Conservation (phyloP, 1,140 invertebrate genomes). For the Lepidotrigona ventralis region DNA sequence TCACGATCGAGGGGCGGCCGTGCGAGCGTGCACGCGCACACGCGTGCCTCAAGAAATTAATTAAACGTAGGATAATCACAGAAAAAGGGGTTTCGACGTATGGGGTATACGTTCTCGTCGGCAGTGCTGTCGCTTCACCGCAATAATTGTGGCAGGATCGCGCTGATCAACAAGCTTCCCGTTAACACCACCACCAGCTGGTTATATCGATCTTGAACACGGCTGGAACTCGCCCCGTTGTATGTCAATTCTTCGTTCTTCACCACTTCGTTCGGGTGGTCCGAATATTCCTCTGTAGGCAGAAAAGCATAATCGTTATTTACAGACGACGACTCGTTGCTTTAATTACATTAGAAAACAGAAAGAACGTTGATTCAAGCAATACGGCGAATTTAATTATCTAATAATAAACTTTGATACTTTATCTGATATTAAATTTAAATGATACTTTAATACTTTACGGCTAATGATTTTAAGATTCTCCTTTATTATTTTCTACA, state of each 20-base stretch:
- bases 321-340: background rate
- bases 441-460: background rate
- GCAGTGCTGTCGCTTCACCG: constrained; percentile 75
- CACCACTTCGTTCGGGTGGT: constrained; percentile 94
- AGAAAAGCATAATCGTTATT: constrained; percentile 60
- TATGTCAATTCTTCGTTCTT: constrained; percentile 95
- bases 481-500: background rate
- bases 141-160: constrained; percentile 71
- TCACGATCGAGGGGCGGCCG: constrained; percentile 61
- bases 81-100: constrained; percentile 77
- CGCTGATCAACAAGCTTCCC: constrained; percentile 69
- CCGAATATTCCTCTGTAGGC: constrained; percentile 88
- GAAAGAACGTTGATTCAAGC: too few species aligned
- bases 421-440: too few species aligned
- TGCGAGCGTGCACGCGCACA: constrained; percentile 47
- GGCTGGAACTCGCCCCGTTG: constrained; percentile 74
- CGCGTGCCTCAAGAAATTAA: constrained; percentile 74
- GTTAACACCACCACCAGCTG: constrained; percentile 62
- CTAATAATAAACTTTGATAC: background rate
- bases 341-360: too few species aligned
- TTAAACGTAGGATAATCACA: constrained; percentile 81
- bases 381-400: background rate
- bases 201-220: constrained; percentile 43
- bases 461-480: background rate
- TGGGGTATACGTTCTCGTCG: constrained; percentile 63